Evolutionary conservation across 2,113 vertebrate species (phyloP).

Genomic region (Perognathus longimembris): DNA sequence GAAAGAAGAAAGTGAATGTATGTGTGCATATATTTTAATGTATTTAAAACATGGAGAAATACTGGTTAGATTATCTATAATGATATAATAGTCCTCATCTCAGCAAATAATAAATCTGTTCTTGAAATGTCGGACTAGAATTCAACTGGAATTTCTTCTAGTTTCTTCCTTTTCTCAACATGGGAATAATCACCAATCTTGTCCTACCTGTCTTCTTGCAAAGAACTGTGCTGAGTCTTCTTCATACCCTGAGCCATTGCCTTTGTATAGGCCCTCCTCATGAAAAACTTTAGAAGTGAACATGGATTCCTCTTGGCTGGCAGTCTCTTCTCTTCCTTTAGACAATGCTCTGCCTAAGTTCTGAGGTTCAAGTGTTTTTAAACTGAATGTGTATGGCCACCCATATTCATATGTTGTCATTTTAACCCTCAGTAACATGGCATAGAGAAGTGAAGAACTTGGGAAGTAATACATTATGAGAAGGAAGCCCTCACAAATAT

Average conservation of each 20-base stretch:
- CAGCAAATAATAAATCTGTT: not conserved
- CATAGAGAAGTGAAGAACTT: not conserved
- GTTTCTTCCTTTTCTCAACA: not conserved
- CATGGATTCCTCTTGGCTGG: not conserved
- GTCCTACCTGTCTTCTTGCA: not conserved
- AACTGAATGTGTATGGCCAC: not conserved
- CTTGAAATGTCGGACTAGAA: not conserved
- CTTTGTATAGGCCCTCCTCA: not conserved
- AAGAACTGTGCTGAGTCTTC: not conserved
- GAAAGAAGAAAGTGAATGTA: not conserved
- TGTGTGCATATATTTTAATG: not conserved
- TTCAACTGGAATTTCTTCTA: not conserved
- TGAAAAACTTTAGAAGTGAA: not conserved
- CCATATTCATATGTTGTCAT: not conserved
- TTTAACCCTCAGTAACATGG: not conserved
- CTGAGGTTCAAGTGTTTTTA: not conserved
- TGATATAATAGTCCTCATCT: conserved; percentile 12
- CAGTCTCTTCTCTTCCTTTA: not conserved
- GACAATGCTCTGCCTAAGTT: not conserved
- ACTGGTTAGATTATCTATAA: not conserved
- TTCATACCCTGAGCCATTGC: not conserved
- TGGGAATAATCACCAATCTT: not conserved
- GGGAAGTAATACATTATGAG: not conserved
- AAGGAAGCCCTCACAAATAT: not conserved
- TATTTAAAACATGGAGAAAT: not conserved